Evolutionary conservation across 2,888 invertebrate species (phyloP).

Genomic region (Eupithecia vulgata): DNA sequence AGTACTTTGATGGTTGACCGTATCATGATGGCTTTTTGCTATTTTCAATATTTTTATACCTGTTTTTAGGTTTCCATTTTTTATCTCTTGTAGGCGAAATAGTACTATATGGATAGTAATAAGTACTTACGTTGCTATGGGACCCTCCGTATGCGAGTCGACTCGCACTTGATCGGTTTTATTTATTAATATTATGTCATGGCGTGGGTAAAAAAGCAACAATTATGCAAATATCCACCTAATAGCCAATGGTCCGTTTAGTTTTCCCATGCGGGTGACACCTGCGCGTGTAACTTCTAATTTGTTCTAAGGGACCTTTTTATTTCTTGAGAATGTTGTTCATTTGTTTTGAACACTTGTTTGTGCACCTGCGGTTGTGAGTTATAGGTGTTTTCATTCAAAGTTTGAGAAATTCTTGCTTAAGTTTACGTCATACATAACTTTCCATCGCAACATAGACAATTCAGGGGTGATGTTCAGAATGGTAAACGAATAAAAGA

Average conservation of each 20-base stretch:
- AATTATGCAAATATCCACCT: constrained; percentile 21
- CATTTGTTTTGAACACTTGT: constrained; percentile 9
- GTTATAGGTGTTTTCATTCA: background rate
- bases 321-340: constrained; percentile 19
- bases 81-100: too few relatives aligned
- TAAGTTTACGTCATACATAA: background rate
- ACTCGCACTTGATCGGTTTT: too few relatives aligned
- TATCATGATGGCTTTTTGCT: too few relatives aligned
- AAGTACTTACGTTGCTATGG: too few relatives aligned
- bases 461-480: background rate
- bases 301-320: constrained; percentile 21
- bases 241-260: constrained; percentile 47
- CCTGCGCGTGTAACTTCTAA: constrained; percentile 52
- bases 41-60: too few relatives aligned
- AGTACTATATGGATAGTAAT: too few relatives aligned
- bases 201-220: constrained; percentile 9
- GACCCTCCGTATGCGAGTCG: too few relatives aligned
- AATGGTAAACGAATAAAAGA: background rate
- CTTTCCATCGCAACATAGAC: background rate
- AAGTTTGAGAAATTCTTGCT: background rate
- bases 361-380: background rate
- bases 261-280: constrained; percentile 63
- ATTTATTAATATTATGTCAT: background rate
- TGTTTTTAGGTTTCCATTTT: too few relatives aligned
- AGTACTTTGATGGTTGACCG: too few relatives aligned